phyloP scores from a whole-genome alignment of 2,797 vertebrate species.

The Sebastes dallii region DNA sequence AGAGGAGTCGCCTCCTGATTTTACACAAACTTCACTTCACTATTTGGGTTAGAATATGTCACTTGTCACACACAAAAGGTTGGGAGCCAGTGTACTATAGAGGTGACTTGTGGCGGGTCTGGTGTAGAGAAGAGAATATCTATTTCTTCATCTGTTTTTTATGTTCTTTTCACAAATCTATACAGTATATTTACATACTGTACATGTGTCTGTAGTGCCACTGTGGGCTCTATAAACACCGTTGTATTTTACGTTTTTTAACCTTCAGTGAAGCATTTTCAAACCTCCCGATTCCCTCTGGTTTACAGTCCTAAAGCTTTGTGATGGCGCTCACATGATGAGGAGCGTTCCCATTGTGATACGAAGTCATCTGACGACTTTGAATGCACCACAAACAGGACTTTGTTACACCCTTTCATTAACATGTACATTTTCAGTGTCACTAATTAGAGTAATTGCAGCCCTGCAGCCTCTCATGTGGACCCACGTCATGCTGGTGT shows the following conservation, averaged over 20 bases:
- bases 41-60: neutral
- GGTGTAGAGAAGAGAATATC: neutral
- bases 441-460: neutral
- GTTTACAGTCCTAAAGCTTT: neutral
- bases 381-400: neutral
- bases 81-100: neutral
- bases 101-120: no score
- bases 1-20: no score
- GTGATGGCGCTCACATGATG: slow-evolving; percentile 12
- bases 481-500: neutral
- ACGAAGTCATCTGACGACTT: slow-evolving; percentile 25
- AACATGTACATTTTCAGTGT: neutral
- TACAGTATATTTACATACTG: neutral
- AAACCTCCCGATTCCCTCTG: neutral
- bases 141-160: neutral
- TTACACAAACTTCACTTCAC: no score
- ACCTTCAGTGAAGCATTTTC: neutral
- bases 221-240: neutral
- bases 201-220: neutral
- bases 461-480: neutral
- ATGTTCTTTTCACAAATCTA: neutral
- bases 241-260: neutral
- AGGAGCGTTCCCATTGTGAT: neutral
- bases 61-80: neutral
- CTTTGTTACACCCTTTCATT: neutral